phyloP scores from a whole-genome alignment of 2,797 vertebrate species.

The Myotis pilosus region DNA sequence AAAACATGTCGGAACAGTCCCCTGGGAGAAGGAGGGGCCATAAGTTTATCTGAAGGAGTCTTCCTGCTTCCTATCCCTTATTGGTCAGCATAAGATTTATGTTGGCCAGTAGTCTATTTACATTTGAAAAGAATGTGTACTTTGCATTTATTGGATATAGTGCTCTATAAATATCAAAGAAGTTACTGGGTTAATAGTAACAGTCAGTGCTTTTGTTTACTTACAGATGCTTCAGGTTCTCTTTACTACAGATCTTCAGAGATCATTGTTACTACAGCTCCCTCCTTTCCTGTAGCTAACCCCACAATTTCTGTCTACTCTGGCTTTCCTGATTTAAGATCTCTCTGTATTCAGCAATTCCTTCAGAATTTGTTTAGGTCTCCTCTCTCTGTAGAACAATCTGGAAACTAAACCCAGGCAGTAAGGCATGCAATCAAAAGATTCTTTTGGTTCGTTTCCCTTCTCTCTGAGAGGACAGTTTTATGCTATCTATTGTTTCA shows the following conservation, averaged over 20 bases:
- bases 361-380: background rate
- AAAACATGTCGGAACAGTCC: background rate
- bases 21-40: background rate
- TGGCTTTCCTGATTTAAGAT: background rate
- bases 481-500: background rate
- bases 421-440: background rate
- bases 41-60: background rate
- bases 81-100: background rate
- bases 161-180: background rate
- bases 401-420: background rate
- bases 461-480: background rate
- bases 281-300: background rate
- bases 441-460: background rate
- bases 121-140: background rate
- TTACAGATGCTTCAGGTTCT: background rate
- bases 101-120: background rate
- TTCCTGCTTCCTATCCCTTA: background rate
- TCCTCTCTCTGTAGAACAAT: background rate
- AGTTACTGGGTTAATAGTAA: background rate
- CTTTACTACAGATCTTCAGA: background rate
- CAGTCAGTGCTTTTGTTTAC: background rate
- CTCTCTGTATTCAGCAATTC: background rate
- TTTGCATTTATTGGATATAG: background rate
- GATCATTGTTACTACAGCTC: background rate
- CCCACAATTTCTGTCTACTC: background rate